Base-by-base conservation (phyloP, 2,113 vertebrate species). In the Paedocypris sp. region DNA sequence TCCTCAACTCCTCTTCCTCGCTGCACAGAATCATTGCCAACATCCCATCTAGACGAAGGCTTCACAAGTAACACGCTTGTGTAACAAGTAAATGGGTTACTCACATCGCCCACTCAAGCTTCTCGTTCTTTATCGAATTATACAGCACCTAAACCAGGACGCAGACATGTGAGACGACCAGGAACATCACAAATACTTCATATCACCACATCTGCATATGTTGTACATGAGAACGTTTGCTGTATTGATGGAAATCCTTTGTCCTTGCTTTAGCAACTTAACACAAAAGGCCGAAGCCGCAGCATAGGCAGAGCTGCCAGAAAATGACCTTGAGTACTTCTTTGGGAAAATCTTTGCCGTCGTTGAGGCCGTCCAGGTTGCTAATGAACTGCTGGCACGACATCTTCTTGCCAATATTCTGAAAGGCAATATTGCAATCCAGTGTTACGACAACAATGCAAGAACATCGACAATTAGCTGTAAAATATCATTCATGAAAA, bases 371-470 rank as follows among this genome's bases (percentile, higher is more conserved):
- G 8, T 96, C 94, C 66, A 98, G 83, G 73, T 98, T 98, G 64
- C 91, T 83, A 71, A 94, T 92, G 68, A 98, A 98, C 67, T 97
- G 92, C 42, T 93, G 92, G 66, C 89, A 94, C 0, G 92, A 97
- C 94, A 98, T 98, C 82, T 96, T 98, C 76, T 98, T 98, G 62
- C 94, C 93, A 59, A 98, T 94, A 62, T 98, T 98, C 94, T 98
- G 81, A 15, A 42, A 33, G 11, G 45, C 11, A 63, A 32, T 32
- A 26, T 48, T 39, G 49, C 9, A 64, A n/a, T 8, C 50, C 5
- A 10, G 11, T 12, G 15, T 56, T 29, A 43, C 18, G 43, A 38
- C 20, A 45, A 23, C 6, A 28, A 28, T 28, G 7, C 8, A 6
- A 9, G 6, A 15, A 18, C 4, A 41, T 16, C 29, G 45, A 1